phyloP scores from a whole-genome alignment of 2,113 vertebrate genomes.

The Gorsachius goisagi region DNA sequence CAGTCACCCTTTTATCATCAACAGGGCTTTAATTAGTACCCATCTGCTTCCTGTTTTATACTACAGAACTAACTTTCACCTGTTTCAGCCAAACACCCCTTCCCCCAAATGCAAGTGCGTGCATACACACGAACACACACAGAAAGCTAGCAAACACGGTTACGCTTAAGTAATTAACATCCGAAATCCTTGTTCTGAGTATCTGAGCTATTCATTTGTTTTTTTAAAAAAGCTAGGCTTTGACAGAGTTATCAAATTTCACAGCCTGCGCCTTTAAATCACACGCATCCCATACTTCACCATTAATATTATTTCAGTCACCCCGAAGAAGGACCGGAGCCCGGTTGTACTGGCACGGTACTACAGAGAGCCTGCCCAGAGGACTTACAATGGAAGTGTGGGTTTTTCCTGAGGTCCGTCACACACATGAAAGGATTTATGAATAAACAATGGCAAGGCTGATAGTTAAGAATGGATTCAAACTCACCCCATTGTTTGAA shows the following conservation, averaged over 20 bases:
- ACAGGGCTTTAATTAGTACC: conserved; percentile 77
- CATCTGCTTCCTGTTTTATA: conserved; percentile 81
- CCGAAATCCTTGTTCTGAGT: background rate
- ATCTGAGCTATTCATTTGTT: background rate
- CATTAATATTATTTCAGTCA: background rate
- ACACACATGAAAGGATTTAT: conserved; percentile 56
- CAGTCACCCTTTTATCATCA: conserved; percentile 72
- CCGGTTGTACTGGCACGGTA: background rate
- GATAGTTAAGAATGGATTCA: conserved; percentile 53
- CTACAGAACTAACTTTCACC: conserved; percentile 72
- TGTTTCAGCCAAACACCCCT: conserved; percentile 61
- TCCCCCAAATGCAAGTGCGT: background rate
- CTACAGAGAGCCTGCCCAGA: background rate
- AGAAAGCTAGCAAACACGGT: background rate
- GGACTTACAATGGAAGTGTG: conserved; percentile 2
- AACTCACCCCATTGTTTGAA: conserved; percentile 62
- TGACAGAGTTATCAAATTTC: background rate
- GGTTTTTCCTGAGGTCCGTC: conserved; percentile 40
- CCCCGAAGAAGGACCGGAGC: background rate
- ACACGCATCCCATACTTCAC: background rate
- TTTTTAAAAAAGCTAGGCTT: background rate
- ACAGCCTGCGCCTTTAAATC: background rate
- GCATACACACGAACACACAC: background rate
- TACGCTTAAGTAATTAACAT: background rate
- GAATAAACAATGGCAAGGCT: conserved; percentile 49